Evolutionary conservation across 2,113 vertebrate genomes (phyloP).

Genomic region (Rhynchomys soricoides): DNA sequence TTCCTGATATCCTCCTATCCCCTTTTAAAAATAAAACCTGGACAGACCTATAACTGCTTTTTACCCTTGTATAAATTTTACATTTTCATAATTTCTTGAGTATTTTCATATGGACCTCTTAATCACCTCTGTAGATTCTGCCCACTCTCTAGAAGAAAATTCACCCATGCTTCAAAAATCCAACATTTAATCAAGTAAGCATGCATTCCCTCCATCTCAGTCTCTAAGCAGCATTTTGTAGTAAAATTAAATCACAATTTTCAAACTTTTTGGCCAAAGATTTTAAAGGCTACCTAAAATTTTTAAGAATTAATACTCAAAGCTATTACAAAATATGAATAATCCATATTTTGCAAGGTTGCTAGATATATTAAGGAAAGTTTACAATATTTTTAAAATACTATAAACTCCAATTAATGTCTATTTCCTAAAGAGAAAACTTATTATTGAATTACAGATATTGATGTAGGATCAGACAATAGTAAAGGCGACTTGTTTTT

Average conservation of each 20-base stretch:
- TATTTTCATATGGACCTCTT: neutral
- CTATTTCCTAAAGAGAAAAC: neutral
- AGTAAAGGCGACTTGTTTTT: neutral
- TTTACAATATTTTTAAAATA: conserved; percentile 1
- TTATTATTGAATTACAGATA: neutral
- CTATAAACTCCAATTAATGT: neutral
- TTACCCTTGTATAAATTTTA: neutral
- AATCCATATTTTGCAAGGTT: neutral
- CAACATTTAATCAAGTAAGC: conserved; percentile 30
- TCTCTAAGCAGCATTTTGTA: neutral
- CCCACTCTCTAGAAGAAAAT: neutral
- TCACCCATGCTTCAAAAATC: neutral
- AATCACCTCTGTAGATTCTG: neutral
- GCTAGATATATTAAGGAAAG: neutral
- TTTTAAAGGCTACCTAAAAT: neutral
- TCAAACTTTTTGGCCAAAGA: neutral
- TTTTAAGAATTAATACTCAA: conserved; percentile 49
- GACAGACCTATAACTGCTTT: neutral
- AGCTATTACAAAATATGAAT: neutral
- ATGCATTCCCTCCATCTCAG: neutral
- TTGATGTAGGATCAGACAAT: neutral
- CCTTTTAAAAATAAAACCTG: conserved; percentile 11
- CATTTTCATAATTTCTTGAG: conserved; percentile 40
- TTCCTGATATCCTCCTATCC: neutral
- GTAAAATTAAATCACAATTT: conserved; percentile 24